These are phyloP conservation scores for Scyliorhinus canicula DNA, from an alignment of 2,797 vertebrate genomes.

Conservation along the genomic window DNA sequence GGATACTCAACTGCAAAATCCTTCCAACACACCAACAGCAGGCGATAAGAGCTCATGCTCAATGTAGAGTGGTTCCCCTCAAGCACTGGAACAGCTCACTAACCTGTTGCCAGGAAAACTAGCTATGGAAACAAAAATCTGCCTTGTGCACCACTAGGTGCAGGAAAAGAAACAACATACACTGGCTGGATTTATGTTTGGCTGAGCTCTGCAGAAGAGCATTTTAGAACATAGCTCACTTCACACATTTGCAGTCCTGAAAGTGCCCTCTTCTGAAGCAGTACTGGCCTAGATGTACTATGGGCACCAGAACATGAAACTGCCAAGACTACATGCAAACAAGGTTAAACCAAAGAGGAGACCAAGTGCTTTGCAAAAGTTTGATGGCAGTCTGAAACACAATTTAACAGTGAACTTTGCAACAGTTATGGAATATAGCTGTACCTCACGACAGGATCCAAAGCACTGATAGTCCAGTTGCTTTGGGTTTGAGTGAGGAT, in stretches of 20 bases:
- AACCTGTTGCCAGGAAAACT: too few species aligned
- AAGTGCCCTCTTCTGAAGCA: background rate
- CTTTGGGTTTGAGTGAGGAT: slow-evolving; percentile 49
- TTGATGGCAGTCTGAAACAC: background rate
- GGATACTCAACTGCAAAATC: too few species aligned
- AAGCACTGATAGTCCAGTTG: slow-evolving; percentile 44
- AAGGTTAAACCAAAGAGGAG: too few species aligned
- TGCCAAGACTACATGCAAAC: background rate
- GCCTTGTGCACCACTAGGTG: too few species aligned
- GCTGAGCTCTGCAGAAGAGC: background rate
- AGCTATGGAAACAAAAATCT: too few species aligned
- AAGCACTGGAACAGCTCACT: too few species aligned
- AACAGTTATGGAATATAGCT: background rate
- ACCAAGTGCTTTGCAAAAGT: background rate
- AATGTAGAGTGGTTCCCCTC: too few species aligned
- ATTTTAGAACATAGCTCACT: background rate
- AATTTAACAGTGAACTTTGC: background rate
- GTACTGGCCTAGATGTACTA: background rate
- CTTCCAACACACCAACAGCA: too few species aligned
- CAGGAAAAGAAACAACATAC: too few species aligned
- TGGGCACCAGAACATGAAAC: background rate
- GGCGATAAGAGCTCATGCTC: too few species aligned
- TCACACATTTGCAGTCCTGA: background rate
- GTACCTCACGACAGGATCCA: slow-evolving; percentile 13
- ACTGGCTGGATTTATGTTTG: background rate